Evolutionary conservation across 2,888 invertebrate species (phyloP).

Genomic region (Onthophagus sagittarius): DNA sequence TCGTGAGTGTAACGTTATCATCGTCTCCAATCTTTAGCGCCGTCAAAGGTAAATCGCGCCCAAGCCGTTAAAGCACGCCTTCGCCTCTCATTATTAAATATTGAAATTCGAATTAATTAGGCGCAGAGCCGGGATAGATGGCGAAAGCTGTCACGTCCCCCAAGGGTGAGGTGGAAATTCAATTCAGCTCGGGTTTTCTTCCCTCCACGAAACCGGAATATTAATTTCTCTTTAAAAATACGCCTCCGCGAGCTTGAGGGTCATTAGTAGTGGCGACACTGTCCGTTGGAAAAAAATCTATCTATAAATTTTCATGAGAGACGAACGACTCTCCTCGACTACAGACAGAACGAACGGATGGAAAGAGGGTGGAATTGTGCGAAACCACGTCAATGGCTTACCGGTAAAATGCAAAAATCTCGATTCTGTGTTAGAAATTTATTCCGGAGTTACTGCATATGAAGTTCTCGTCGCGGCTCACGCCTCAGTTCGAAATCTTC

Average conservation of each 20-base stretch:
- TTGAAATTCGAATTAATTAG: background rate
- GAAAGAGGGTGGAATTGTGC: background rate
- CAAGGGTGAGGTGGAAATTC: background rate
- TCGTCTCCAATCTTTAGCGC: background rate
- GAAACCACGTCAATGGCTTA: background rate
- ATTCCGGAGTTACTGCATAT: conserved; percentile 5
- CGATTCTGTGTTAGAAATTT: background rate
- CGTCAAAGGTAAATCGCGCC: background rate
- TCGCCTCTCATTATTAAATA: background rate
- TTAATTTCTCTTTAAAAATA: background rate
- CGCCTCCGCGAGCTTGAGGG: background rate
- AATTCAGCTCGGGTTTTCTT: background rate
- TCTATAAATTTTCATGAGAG: background rate
- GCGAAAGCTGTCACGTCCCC: background rate
- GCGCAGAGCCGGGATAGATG: background rate
- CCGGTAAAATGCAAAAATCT: conserved; percentile 9
- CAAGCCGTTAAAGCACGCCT: background rate
- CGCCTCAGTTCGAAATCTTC: background rate
- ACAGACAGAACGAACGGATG: background rate
- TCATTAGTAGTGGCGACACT: background rate
- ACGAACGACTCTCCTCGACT: background rate
- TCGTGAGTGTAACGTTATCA: background rate
- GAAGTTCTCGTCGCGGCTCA: conserved; percentile 1
- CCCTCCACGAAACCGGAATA: background rate
- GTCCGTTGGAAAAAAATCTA: background rate